Conservation (phyloP, 2,113 vertebrate genomes). For the Sphaerodactylus townsendi region DNA sequence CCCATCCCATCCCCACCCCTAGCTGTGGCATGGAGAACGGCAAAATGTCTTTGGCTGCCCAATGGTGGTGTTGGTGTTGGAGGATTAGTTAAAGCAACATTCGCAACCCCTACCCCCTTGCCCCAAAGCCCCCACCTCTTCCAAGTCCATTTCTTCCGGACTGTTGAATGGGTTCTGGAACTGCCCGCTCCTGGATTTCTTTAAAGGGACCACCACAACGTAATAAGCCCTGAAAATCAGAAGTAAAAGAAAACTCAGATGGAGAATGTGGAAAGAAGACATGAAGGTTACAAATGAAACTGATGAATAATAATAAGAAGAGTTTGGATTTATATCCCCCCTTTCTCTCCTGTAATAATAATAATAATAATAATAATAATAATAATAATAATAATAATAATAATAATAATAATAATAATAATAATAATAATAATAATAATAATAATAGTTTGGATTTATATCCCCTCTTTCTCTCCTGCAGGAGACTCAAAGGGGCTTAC, state of each 20-base stretch:
- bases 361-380: no score
- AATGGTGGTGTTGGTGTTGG: background rate
- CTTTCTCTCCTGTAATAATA: no score
- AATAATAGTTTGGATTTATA: no score
- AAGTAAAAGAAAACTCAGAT: background rate
- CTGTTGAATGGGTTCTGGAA: constrained; percentile 84
- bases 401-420: no score
- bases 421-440: no score
- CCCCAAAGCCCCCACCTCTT: constrained; percentile 81
- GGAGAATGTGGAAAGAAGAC: background rate
- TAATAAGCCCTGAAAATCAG: constrained; percentile 82
- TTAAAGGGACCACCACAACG: constrained; percentile 91
- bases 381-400: no score
- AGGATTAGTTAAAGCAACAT: accelerated
- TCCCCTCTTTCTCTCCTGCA: no score
- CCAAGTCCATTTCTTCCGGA: constrained; percentile 94
- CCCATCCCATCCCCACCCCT: background rate
- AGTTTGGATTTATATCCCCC: no score
- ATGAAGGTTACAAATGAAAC: background rate
- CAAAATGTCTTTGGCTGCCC: background rate
- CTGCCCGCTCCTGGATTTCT: constrained; percentile 78
- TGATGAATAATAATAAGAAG: background rate
- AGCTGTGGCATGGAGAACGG: background rate
- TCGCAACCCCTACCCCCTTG: no score
- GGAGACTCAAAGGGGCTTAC: no score